Conservation (phyloP, 2,888 invertebrate genomes). For the Aelia acuminata region DNA sequence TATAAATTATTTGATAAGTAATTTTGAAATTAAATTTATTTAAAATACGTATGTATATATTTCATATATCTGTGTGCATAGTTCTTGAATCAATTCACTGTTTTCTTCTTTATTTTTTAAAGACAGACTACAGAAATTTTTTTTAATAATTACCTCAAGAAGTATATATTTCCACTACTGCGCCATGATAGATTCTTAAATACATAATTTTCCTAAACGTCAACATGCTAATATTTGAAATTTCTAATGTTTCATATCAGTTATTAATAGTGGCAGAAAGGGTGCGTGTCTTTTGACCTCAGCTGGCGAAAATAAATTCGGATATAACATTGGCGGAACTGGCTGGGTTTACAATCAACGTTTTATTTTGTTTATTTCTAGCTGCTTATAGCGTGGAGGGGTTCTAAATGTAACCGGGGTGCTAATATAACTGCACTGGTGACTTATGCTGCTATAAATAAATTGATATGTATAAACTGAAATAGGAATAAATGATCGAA, state of each 20-base stretch:
- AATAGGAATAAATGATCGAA: neutral
- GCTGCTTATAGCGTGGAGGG: neutral
- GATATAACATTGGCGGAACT: neutral
- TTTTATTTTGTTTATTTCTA: constrained; percentile 16
- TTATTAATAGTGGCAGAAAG: neutral
- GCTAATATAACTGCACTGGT: neutral
- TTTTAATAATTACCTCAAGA: too few relatives aligned
- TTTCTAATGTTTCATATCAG: neutral
- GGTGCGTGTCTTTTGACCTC: constrained; percentile 5
- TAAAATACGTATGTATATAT: too few relatives aligned
- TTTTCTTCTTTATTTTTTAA: too few relatives aligned
- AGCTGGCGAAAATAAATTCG: neutral
- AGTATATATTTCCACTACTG: too few relatives aligned
- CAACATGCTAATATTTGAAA: neutral
- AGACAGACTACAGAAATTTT: too few relatives aligned
- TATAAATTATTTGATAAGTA: too few relatives aligned
- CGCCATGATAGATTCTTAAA: too few relatives aligned
- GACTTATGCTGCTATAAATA: constrained; percentile 18
- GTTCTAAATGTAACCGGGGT: constrained; percentile 19
- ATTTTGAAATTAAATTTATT: too few relatives aligned
- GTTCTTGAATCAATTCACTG: too few relatives aligned
- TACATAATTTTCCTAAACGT: neutral
- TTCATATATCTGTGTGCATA: too few relatives aligned
- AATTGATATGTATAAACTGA: neutral
- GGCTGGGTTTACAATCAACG: neutral